phyloP scores from a whole-genome alignment of 1,140 invertebrate genomes.

The Radopholus similis region DNA sequence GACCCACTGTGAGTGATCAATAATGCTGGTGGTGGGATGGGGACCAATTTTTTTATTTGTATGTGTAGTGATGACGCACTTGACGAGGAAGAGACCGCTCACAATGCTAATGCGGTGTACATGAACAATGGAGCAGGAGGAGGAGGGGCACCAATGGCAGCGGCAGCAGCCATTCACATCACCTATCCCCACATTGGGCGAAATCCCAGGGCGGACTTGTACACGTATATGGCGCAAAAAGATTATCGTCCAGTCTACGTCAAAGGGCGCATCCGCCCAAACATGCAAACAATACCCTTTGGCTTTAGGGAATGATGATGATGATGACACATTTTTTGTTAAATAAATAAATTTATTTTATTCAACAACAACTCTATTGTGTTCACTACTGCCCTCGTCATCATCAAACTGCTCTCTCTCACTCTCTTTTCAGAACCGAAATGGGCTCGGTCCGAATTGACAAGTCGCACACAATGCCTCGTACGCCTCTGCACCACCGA shows the following conservation, averaged over 20 bases:
- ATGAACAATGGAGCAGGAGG: background rate
- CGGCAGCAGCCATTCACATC: background rate
- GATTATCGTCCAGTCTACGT: background rate
- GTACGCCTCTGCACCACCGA: background rate
- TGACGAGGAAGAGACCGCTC: background rate
- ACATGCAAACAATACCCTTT: background rate
- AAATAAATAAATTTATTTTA: too few relatives aligned
- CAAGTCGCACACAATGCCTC: background rate
- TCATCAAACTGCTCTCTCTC: background rate
- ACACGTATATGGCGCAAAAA: background rate
- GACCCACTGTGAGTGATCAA: background rate
- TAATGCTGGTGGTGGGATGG: too few relatives aligned
- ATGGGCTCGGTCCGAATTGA: too few relatives aligned
- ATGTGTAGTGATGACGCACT: background rate
- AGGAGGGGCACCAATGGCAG: too few relatives aligned
- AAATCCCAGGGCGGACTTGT: background rate
- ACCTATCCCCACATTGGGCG: background rate
- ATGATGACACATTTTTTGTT: too few relatives aligned
- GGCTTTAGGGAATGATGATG: background rate
- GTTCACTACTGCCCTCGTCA: background rate
- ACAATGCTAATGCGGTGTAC: too few relatives aligned
- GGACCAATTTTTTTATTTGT: too few relatives aligned
- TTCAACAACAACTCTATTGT: background rate
- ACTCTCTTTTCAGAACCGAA: background rate
- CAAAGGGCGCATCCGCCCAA: background rate